Conservation (phyloP, 1,140 invertebrate genomes). For the Brachionus plicatilis region DNA sequence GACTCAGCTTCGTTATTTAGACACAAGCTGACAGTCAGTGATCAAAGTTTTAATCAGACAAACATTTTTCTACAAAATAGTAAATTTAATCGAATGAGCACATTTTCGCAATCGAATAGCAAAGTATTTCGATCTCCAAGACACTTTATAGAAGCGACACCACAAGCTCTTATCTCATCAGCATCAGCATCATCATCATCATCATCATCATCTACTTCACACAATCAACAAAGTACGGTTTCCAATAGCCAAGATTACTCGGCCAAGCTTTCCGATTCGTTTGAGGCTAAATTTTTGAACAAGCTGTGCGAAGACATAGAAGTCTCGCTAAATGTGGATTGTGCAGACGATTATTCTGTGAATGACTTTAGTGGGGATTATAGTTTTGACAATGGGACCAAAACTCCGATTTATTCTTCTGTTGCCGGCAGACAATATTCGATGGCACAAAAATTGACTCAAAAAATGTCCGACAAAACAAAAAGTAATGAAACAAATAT, state of each 20-base stretch:
- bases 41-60: constrained; percentile 12
- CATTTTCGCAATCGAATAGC: not conserved
- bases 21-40: constrained; percentile 1
- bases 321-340: constrained; percentile 32
- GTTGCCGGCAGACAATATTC: not conserved
- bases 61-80: not conserved
- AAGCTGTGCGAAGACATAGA: constrained; percentile 31
- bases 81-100: not conserved
- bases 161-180: not conserved
- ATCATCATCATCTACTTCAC: not conserved
- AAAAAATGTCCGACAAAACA: not conserved
- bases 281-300: not conserved
- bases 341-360: constrained; percentile 36
- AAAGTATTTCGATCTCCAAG: not conserved
- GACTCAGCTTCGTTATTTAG: not conserved
- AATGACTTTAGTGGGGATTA: constrained; percentile 40
- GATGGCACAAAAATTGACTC: not conserved
- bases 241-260: not conserved
- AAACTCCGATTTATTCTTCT: not conserved
- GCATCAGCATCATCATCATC: not conserved
- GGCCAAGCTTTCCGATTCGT: not conserved
- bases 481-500: not conserved
- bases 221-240: not conserved
- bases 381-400: not conserved
- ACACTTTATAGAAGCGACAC: not conserved